Evolutionary conservation across 2,888 invertebrate genomes (phyloP).

Genomic region (Sthenelais limicola): DNA sequence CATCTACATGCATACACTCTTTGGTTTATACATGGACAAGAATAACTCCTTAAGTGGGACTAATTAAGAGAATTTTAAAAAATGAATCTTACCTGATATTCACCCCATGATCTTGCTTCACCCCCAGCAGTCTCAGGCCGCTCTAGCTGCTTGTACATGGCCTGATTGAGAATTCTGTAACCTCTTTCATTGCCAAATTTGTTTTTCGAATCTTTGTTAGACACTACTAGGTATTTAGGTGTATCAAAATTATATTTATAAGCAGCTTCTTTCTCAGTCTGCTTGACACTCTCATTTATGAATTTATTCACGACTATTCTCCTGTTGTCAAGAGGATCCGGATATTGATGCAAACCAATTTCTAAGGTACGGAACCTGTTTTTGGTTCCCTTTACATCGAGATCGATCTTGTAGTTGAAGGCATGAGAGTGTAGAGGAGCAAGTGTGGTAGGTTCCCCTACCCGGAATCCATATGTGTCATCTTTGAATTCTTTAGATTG

Average conservation of each 20-base stretch:
- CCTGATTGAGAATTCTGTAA: slow-evolving; percentile 56
- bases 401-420: background rate
- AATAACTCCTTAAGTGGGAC: background rate
- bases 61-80: background rate
- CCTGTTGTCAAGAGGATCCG: background rate
- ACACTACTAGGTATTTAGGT: slow-evolving; percentile 63
- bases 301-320: background rate
- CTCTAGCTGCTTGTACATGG: slow-evolving; percentile 59
- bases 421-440: background rate
- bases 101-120: slow-evolving; percentile 60
- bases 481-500: background rate
- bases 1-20: too few species aligned
- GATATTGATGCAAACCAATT: background rate
- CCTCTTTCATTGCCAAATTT: slow-evolving; percentile 57
- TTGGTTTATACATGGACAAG: too few species aligned
- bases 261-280: slow-evolving; percentile 58
- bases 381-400: background rate
- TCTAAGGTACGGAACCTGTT: background rate
- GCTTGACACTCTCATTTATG: slow-evolving; percentile 52
- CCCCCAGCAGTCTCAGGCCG: slow-evolving; percentile 59
- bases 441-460: background rate
- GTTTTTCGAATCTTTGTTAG: slow-evolving; percentile 51
- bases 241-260: slow-evolving; percentile 60
- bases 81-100: slow-evolving; percentile 40
- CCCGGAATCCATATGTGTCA: background rate